Conservation (phyloP, 1,140 invertebrate genomes). For the Pseudomyrmex dendroicus region DNA sequence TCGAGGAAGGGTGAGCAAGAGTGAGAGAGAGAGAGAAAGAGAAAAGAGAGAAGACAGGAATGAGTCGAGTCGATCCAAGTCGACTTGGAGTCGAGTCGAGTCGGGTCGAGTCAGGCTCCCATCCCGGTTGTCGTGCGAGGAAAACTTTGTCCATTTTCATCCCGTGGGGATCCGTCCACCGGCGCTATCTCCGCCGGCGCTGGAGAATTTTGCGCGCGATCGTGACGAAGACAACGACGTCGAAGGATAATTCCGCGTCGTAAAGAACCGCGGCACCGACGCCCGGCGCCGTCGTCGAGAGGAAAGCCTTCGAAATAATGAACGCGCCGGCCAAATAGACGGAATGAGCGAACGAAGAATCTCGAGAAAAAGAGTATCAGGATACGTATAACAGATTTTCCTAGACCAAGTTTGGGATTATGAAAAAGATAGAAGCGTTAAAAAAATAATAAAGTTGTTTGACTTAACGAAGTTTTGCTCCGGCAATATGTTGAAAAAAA, state of each 20-base stretch:
- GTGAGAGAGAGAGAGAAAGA: slow-evolving; percentile 14
- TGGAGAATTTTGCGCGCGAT: slow-evolving; percentile 64
- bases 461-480: background rate
- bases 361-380: slow-evolving; percentile 34
- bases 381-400: slow-evolving; percentile 41
- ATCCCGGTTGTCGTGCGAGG: slow-evolving; percentile 48
- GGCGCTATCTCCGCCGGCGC: slow-evolving; percentile 59
- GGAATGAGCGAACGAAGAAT: slow-evolving; percentile 30
- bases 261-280: slow-evolving; percentile 51
- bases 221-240: slow-evolving; percentile 64
- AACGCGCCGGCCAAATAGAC: slow-evolving; percentile 23
- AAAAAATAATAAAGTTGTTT: background rate
- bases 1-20: background rate
- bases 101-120: slow-evolving; percentile 49
- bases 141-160: slow-evolving; percentile 83
- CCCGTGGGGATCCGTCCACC: slow-evolving; percentile 73
- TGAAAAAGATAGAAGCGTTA: background rate
- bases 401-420: slow-evolving; percentile 32
- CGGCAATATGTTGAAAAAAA: too few relatives aligned
- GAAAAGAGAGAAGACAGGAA: slow-evolving; percentile 12
- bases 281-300: slow-evolving; percentile 49
- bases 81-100: slow-evolving; percentile 50
- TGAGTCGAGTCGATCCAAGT: slow-evolving; percentile 55
- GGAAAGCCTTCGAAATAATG: slow-evolving; percentile 55
- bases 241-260: slow-evolving; percentile 60